Percentiles rank a stretch among this genome's conserved stretches.
phyloP scores from a whole-genome alignment of 1,140 invertebrate species.

The Drosophila biarmipes region DNA sequence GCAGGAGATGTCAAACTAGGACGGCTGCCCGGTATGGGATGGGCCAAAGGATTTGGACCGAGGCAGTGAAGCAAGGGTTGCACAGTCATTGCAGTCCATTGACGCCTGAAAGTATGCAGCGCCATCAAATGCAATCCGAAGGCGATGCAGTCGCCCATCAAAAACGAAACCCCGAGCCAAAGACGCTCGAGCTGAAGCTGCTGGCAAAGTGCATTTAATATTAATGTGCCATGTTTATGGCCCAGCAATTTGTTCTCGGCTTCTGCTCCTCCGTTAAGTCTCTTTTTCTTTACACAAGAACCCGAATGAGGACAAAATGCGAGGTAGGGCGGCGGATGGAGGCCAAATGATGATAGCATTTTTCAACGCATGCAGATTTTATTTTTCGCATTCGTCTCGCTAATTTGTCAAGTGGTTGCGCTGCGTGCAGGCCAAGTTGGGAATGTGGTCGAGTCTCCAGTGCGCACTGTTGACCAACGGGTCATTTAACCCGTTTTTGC shows the following conservation, averaged over 20 bases:
- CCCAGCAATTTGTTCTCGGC: constrained; percentile 68
- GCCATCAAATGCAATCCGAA: constrained; percentile 41
- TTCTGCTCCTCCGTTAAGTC: constrained; percentile 21
- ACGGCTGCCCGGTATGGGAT: neutral
- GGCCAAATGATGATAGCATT: constrained; percentile 65
- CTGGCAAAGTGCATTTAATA: constrained; percentile 74
- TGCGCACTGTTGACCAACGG: constrained; percentile 27
- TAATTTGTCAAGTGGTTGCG: constrained; percentile 68
- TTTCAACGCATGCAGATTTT: constrained; percentile 73
- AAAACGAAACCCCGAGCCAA: constrained; percentile 9
- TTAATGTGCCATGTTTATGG: constrained; percentile 76
- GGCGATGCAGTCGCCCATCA: constrained; percentile 8
- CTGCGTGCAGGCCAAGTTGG: constrained; percentile 4
- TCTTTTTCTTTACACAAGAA: constrained; percentile 29
- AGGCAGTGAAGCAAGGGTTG: constrained; percentile 40
- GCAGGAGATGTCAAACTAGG: neutral
- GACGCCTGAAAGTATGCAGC: constrained; percentile 78
- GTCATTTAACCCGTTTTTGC: constrained; percentile 59
- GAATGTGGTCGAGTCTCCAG: constrained; percentile 16
- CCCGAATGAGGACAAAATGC: constrained; percentile 9
- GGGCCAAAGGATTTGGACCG: constrained; percentile 59
- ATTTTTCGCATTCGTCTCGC: constrained; percentile 38
- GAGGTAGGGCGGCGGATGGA: constrained; percentile 3
- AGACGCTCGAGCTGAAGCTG: constrained; percentile 23
- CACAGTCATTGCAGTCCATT: constrained; percentile 77